Percentiles rank a stretch among this genome's conserved stretches.
phyloP scores from a whole-genome alignment of 2,888 invertebrate genomes.

The Incurvaria masculella region DNA sequence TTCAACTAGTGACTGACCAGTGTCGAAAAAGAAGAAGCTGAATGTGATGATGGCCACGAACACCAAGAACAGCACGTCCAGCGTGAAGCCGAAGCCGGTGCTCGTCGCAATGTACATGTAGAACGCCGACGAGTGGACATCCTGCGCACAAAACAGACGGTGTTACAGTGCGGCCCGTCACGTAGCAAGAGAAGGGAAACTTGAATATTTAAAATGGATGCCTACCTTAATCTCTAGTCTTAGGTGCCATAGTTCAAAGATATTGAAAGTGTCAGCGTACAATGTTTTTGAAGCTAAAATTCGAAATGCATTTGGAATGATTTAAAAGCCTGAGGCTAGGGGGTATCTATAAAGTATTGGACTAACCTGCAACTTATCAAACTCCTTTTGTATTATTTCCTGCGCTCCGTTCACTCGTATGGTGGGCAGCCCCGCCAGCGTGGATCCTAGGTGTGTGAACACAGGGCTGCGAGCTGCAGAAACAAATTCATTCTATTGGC shows the following conservation, averaged over 20 bases:
- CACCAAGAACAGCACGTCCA: conserved; percentile 62
- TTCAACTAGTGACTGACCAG: conserved; percentile 24
- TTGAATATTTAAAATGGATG: not conserved
- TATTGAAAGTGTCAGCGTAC: no score
- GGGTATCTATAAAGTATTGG: not conserved
- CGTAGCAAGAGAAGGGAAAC: conserved; percentile 15
- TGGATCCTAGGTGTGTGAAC: conserved; percentile 76
- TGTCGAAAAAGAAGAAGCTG: conserved; percentile 53
- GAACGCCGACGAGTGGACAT: conserved; percentile 65
- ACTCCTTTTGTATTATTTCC: not conserved
- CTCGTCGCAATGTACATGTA: conserved; percentile 63
- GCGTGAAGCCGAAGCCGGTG: conserved; percentile 62
- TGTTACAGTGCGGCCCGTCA: no score
- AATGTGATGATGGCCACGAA: conserved; percentile 64
- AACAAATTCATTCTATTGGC: no score
- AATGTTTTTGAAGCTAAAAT: no score
- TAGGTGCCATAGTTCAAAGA: no score
- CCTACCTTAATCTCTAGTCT: not conserved
- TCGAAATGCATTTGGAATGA: no score
- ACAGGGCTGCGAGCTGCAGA: conserved; percentile 85
- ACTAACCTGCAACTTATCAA: conserved; percentile 28
- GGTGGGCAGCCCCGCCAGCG: conserved; percentile 75
- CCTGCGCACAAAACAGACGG: conserved; percentile 41
- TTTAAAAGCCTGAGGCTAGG: no score
- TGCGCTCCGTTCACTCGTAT: conserved; percentile 70